These are phyloP conservation scores for Mormyrops boulengeri DNA, from an alignment of 2,797 vertebrate species.

Conservation along the genomic window DNA sequence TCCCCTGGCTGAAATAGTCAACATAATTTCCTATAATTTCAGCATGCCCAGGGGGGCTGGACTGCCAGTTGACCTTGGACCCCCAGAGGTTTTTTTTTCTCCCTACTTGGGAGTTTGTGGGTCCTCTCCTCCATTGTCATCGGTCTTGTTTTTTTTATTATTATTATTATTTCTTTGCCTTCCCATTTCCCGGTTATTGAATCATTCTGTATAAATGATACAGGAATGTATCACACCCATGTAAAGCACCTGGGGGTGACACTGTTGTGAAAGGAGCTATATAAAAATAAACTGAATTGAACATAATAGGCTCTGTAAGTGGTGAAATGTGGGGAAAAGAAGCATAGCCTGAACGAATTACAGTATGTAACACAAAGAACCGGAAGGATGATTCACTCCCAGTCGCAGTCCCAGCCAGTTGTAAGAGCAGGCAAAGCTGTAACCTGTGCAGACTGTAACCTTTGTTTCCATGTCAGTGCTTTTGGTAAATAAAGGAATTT, in stretches of 20 bases:
- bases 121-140: neutral
- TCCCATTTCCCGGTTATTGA: neutral
- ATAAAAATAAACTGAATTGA: neutral
- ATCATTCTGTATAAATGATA: neutral
- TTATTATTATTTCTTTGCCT: neutral
- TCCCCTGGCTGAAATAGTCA: neutral
- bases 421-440: neutral
- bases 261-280: neutral
- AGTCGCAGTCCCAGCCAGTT: neutral
- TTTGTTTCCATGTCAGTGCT: neutral
- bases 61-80: neutral
- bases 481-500: slow-evolving; percentile 1
- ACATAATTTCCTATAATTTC: neutral
- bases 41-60: neutral
- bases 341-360: neutral
- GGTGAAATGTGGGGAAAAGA: neutral
- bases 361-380: neutral
- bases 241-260: neutral
- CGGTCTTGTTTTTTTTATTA: neutral
- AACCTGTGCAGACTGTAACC: neutral
- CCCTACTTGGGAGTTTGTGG: neutral
- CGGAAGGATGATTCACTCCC: neutral
- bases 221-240: neutral
- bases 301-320: neutral
- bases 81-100: neutral